Evolutionary conservation across 2,797 vertebrate species (phyloP).

Genomic region (Phoxinus dragarum): DNA sequence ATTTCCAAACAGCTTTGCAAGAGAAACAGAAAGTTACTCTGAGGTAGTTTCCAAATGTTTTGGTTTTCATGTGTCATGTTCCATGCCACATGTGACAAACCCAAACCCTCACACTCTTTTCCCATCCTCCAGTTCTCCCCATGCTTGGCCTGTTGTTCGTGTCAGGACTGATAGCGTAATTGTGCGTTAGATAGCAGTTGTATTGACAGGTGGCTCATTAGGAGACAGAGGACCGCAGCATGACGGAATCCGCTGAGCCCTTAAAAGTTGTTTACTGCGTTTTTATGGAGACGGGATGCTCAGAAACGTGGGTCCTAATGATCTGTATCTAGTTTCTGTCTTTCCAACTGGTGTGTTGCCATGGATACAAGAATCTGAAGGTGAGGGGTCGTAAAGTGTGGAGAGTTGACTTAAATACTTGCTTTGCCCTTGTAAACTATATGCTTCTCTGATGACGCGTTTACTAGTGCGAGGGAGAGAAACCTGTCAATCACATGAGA

Average conservation of each 20-base stretch:
- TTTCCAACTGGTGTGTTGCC: constrained; percentile 53
- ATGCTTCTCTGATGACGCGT: not conserved
- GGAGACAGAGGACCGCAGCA: constrained; percentile 66
- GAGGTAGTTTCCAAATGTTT: constrained; percentile 34
- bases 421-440: constrained; percentile 11
- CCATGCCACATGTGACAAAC: constrained; percentile 18
- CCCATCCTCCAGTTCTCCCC: constrained; percentile 14
- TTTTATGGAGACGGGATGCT: constrained; percentile 40
- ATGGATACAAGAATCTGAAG: constrained; percentile 55
- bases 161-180: constrained; percentile 51
- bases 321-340: constrained; percentile 58
- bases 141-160: constrained; percentile 51
- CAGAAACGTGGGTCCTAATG: constrained; percentile 61
- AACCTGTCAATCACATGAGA: not conserved
- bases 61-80: not conserved
- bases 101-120: constrained; percentile 22
- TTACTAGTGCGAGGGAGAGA: not conserved
- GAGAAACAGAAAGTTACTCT: constrained; percentile 13
- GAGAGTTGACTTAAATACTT: constrained; percentile 44
- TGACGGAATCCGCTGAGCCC: constrained; percentile 58
- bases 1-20: constrained; percentile 50
- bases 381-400: constrained; percentile 49
- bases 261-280: constrained; percentile 65
- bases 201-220: constrained; percentile 78
- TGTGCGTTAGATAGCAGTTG: constrained; percentile 57